Evolutionary conservation across 2,888 invertebrate genomes (phyloP), one percentile per base, ranked within the genome.

Genomic region (Lissocephala sabroskyi): DNA sequence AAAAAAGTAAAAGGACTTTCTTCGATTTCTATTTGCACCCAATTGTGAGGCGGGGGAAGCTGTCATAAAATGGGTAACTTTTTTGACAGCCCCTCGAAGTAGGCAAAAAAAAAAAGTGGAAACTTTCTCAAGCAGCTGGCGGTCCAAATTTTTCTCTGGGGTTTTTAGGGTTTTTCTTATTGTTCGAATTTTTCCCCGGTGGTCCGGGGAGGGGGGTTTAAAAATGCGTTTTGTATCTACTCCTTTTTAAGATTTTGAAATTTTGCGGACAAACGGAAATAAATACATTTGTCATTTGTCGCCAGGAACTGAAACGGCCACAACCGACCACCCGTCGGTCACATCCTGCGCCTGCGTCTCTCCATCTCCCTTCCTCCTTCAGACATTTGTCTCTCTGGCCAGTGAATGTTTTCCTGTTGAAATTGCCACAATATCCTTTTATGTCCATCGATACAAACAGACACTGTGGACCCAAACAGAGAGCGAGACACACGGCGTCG

Each of bases 271-370:
- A 60, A 58, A 67, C 64, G 64, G 67, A 77, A 76, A 65, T 63
- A 75, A 77, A 78, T 65, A 80, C 79, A 81, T 81, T 81, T 79
- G 68, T 80, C 80, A 80, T 81, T 78, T 71, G 63, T 71, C 54
- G 56, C 50, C 61, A 56, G 63, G 65, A 55, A 70, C 54, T 41
- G 43, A n/a, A n/a, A n/a, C n/a, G n/a, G n/a, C n/a, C n/a, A n/a
- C 55, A 64, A 52, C 51, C 48, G 81, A 80, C 81, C 80, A 62
- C 81, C 81, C 79, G 79, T 68, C 52, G 79, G 52, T 68, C 53
- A 78, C 65, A 81, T 80, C 80, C 79, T 80, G 79, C 28, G 32
- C 37, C 40, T 19, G 41, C 53, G 57, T 52, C 44, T 55, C 55
- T 1, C 41, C 14, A 41, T 23, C 49, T 52, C 36, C 26, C 35